Conservation (phyloP, 2,797 vertebrate species). For the Melanotaenia maccullochi region DNA sequence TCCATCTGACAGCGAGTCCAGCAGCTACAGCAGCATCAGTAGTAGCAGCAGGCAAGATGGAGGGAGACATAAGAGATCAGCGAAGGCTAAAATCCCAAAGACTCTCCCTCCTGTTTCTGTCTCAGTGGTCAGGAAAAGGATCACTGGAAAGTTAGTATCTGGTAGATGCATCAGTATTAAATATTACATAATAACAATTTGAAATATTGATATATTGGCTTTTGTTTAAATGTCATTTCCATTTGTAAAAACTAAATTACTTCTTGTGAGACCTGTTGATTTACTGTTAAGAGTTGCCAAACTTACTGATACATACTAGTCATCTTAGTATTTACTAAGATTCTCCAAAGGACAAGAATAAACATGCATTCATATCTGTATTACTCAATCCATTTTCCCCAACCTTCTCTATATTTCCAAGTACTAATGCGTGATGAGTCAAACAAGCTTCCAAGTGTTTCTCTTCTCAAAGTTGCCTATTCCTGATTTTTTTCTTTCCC, state of each 20-base stretch:
- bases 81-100: conserved; percentile 71
- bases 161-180: background rate
- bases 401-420: background rate
- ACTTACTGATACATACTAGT: background rate
- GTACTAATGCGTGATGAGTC: background rate
- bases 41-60: conserved; percentile 32
- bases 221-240: background rate
- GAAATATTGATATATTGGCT: background rate
- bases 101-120: conserved; percentile 83
- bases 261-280: background rate
- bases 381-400: background rate
- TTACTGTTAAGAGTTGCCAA: background rate
- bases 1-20: conserved; percentile 73
- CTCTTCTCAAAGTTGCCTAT: background rate
- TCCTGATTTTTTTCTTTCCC: background rate
- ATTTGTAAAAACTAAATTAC: background rate
- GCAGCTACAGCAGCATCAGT: conserved; percentile 46
- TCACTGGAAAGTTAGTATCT: conserved; percentile 85
- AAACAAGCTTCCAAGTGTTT: background rate
- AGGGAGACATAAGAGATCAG: conserved; percentile 67
- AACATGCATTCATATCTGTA: background rate
- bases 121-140: conserved; percentile 87
- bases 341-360: background rate
- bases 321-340: background rate
- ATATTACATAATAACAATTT: background rate